These are phyloP conservation scores for Euborellia annulipes DNA, from an alignment of 1,140 invertebrate species.

Conservation along the genomic window DNA sequence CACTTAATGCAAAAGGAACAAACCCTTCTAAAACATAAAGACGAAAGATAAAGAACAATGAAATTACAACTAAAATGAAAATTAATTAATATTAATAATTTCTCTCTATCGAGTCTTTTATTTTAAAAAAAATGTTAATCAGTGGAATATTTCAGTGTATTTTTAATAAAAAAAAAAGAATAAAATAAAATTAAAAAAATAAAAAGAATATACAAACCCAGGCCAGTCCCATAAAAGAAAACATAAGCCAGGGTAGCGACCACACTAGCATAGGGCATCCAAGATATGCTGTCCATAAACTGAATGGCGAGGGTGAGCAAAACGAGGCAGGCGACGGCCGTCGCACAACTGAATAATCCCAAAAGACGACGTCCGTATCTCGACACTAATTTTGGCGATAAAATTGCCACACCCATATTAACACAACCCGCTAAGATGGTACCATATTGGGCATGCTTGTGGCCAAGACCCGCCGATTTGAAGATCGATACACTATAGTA, in stretches of 20 bases:
- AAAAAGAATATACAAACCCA: constrained; percentile 29
- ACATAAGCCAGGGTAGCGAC: constrained; percentile 58
- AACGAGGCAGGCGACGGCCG: constrained; percentile 34
- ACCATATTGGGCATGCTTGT: constrained; percentile 39
- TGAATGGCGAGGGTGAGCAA: constrained; percentile 36
- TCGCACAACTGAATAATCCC: constrained; percentile 37
- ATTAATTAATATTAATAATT: too few species aligned
- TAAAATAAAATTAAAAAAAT: too few species aligned
- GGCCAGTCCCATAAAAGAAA: constrained; percentile 63
- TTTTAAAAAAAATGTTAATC: too few species aligned
- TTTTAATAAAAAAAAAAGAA: too few species aligned
- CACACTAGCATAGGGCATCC: constrained; percentile 59
- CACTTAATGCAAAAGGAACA: too few species aligned
- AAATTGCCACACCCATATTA: constrained; percentile 50
- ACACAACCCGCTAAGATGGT: constrained; percentile 52
- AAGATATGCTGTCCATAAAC: constrained; percentile 40
- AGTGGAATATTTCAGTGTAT: too few species aligned
- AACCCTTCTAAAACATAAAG: too few species aligned
- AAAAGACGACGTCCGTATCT: constrained; percentile 36
- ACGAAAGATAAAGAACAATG: too few species aligned
- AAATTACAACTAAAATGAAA: too few species aligned
- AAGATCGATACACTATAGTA: constrained; percentile 66
- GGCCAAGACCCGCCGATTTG: constrained; percentile 39
- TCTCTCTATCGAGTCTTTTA: too few species aligned
- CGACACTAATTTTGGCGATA: constrained; percentile 41